Base-by-base conservation (phyloP, 2,797 vertebrate species). In the Sebastiscus albofasciatus region DNA sequence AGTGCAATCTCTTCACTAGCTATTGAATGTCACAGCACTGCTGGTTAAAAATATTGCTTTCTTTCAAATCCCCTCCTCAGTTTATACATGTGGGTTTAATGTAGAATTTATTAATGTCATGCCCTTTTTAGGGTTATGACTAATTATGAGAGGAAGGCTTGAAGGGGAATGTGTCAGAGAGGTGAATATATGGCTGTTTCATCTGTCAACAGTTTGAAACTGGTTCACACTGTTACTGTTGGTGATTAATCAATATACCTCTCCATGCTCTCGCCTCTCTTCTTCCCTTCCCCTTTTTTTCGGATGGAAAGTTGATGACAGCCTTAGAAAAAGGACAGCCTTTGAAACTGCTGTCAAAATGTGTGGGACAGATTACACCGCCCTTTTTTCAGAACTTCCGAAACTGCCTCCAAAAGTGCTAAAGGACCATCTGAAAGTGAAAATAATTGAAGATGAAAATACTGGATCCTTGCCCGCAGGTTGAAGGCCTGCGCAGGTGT, bases 101-200 rank as follows among this genome's bases (percentile, higher is more conserved):
- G 92, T 90, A 65, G 90, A 93, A 93, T 95, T 92, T 95, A 95
- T 95, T 91, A 96, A 95, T 94, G 95, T 93, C 95, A 91, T 93
- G 94, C 92, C 94, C 95, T 96, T 96, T 42, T 96, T 82, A 67
- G 71, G 72, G 84, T 89, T 91, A 72, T 91, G 88, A 94, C 92
- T 95, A 94, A 95, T 95, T 95, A 93, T 82, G 82, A 84, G 85
- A 90, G 82, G 90, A 92, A 90, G 83, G 85, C 87, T 92, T 90
- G 90, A 94, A 94, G 91, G 90, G 89, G 94, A 91, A 85, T 72
- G 80, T 92, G 87, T 93, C 83, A 84, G 46, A 8, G 83, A 87
- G 89, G 80, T 90, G 87, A 89, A 77, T 92, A 91, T 90, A 85
- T 77, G 80, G 90, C 82, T 74, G 87, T 92, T 93, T 93, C 86